Conservation (phyloP, 2,888 invertebrate genomes). For the Aphrophora alni region DNA sequence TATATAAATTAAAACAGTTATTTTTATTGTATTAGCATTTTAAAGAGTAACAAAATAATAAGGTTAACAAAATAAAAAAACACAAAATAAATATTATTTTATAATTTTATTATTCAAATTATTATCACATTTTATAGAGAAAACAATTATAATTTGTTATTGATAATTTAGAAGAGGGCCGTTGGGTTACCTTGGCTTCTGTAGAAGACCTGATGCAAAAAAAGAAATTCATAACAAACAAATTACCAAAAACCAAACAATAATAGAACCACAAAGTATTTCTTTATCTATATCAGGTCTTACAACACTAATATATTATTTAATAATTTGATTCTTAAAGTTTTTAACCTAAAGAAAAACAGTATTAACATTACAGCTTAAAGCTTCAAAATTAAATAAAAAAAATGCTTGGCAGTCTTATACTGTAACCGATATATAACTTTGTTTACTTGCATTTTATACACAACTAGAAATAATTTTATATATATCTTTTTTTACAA, state of each 20-base stretch:
- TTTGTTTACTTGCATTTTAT: not conserved
- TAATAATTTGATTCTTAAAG: not conserved
- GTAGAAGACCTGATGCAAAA: not conserved
- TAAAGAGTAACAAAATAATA: no score
- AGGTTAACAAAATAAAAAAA: no score
- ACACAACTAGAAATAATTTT: not conserved
- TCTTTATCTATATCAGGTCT: not conserved
- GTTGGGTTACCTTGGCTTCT: not conserved
- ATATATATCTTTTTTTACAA: constrained; percentile 39
- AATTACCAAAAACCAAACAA: not conserved
- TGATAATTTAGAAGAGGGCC: not conserved
- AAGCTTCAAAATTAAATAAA: constrained; percentile 48
- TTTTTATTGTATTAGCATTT: no score
- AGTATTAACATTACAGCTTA: constrained; percentile 44
- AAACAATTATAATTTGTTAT: not conserved
- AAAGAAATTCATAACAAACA: not conserved
- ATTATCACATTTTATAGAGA: constrained; percentile 40
- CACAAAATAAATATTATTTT: constrained; percentile 31
- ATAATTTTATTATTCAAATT: constrained; percentile 40
- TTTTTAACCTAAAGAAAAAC: not conserved
- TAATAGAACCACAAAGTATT: not conserved
- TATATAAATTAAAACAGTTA: no score
- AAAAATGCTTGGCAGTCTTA: constrained; percentile 48
- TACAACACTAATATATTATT: not conserved
- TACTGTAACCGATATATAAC: constrained; percentile 48